Evolutionary conservation across 2,113 vertebrate genomes (phyloP), one percentile per base, ranked within the genome.

Genomic region (Potamarius usumacintae): DNA sequence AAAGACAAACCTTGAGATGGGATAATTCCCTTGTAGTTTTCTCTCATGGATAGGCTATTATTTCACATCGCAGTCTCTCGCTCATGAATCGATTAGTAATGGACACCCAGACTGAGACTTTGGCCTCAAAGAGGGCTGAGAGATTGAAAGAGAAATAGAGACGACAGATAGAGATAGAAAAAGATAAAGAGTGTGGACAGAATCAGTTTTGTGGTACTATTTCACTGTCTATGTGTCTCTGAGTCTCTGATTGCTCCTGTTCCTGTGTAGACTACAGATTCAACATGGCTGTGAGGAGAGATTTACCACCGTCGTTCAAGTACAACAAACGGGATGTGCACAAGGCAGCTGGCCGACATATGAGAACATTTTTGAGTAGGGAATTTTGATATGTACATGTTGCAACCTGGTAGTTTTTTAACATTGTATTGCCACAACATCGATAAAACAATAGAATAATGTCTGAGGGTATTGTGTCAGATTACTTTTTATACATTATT

Each of bases 1-100:
- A 93, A 93, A 95, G 93, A 95, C 94, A 94, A 94, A 95, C 92
- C 93, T 92, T 92, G 91, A 94, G 92, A 94, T 94, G 90, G 88
- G 89, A 92, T 93, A 94, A 95, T 94, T 93, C 93, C 90, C 91
- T 92, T 92, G 92, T 94, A 91, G 90, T 94, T 94, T 93, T 89
- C 91, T 91, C 89, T 90, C 85, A 90, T 86, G 86, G 77, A 30
- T 85, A 77, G 89, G 90, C 91, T 92, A 91, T 94, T 92, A 94
- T 92, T 91, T 86, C 88, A 89, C 89, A 74, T 90, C 65, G 22
- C 52, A 69, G 85, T 72, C 87, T 85, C 87, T 87, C 82, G 87
- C 88, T 82, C 57, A 83, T 89, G 52, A 93, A 92, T 88, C 86
- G 81, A 92, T 92, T 91, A 79, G 89, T 84, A 88, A 91, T 65